These are phyloP conservation scores for Arctopsyche grandis DNA, from an alignment of 1,140 invertebrate genomes.

Conservation along the genomic window DNA sequence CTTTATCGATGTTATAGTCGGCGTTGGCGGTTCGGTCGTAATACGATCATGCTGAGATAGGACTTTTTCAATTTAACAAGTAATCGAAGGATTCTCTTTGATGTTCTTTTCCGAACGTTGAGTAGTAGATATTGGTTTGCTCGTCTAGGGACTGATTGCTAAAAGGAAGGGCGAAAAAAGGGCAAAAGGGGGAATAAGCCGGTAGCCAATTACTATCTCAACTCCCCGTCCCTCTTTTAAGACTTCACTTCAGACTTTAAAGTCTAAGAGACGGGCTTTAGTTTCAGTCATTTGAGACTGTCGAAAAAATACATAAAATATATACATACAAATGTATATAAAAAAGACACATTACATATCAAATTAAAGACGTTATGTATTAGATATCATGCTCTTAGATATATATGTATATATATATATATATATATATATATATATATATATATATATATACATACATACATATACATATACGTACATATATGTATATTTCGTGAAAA, in stretches of 20 bases:
- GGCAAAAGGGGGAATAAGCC: slow-evolving; percentile 13
- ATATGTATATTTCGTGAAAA: too few species aligned
- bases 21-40: background rate
- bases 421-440: too few species aligned
- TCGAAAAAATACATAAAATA: background rate
- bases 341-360: too few species aligned
- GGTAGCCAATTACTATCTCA: background rate
- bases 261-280: background rate
- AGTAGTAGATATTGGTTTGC: slow-evolving; percentile 8
- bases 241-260: background rate
- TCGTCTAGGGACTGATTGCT: slow-evolving; percentile 16
- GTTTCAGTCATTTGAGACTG: slow-evolving; percentile 8
- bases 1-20: background rate
- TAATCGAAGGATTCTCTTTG: slow-evolving; percentile 17
- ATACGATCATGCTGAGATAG: background rate
- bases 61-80: slow-evolving; percentile 8
- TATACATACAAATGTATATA: background rate
- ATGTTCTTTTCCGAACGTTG: background rate
- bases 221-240: background rate
- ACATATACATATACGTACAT: too few species aligned
- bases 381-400: too few species aligned
- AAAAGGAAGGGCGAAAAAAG: slow-evolving; percentile 1
- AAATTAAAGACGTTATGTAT: too few species aligned
- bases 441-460: too few species aligned
- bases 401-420: too few species aligned